Conservation (phyloP, 2,797 vertebrate species). For the Parambassis ranga region DNA sequence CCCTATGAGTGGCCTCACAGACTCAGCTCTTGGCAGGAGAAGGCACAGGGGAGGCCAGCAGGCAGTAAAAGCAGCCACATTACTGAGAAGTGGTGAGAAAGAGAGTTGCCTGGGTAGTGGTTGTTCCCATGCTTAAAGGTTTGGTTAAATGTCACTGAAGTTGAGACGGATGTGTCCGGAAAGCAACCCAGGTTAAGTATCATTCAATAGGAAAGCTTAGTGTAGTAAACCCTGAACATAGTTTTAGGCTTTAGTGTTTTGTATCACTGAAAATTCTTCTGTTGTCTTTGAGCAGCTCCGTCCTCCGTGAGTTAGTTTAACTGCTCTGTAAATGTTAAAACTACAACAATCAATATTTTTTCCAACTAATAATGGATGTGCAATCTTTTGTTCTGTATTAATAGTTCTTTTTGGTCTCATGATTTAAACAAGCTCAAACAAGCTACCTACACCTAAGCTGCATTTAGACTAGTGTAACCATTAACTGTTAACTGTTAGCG, state of each 20-base stretch:
- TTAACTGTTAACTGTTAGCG: too few species aligned
- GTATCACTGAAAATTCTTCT: too few species aligned
- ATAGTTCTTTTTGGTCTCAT: too few species aligned
- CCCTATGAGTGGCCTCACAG: conserved; percentile 52
- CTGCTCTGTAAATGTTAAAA: not conserved
- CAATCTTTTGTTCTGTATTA: too few species aligned
- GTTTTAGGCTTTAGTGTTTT: too few species aligned
- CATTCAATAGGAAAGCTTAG: not conserved
- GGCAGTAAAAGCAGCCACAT: conserved; percentile 19
- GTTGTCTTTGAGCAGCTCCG: too few species aligned
- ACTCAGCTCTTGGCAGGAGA: conserved; percentile 57
- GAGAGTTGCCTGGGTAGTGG: not conserved
- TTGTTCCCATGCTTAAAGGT: conserved; percentile 30
- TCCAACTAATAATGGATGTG: not conserved
- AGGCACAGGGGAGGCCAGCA: conserved; percentile 33
- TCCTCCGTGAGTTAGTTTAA: too few species aligned
- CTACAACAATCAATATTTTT: not conserved
- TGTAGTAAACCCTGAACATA: not conserved
- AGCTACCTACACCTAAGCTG: too few species aligned
- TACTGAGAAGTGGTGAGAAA: conserved; percentile 15
- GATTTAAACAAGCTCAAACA: too few species aligned
- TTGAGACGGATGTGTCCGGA: not conserved
- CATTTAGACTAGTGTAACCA: too few species aligned
- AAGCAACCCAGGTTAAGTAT: not conserved
- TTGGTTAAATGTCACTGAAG: not conserved